Percentiles rank a stretch among this genome's conserved stretches.
Evolutionary conservation across 2,888 invertebrate species (phyloP).

Genomic region (Lucinisca nassula): DNA sequence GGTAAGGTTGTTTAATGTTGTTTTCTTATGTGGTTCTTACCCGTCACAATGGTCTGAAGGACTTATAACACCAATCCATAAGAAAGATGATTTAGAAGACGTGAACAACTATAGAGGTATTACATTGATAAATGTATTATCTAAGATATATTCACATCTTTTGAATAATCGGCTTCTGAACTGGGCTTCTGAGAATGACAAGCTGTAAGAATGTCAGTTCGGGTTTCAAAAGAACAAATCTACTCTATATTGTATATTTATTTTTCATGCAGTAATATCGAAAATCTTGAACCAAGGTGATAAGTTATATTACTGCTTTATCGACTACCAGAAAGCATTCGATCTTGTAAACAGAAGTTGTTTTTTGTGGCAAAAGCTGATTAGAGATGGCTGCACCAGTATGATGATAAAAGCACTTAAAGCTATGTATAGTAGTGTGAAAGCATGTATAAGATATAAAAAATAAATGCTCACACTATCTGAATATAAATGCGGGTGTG

Average conservation of each 20-base stretch:
- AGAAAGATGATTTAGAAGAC: neutral
- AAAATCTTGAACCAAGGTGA: neutral
- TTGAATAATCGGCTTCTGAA: neutral
- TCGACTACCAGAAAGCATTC: neutral
- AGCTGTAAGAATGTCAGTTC: neutral
- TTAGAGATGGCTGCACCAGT: neutral
- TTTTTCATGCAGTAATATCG: neutral
- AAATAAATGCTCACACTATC: neutral
- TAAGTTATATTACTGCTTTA: constrained; percentile 1
- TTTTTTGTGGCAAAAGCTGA: constrained; percentile 19
- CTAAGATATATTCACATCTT: neutral
- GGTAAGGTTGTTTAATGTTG: neutral
- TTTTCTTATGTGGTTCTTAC: neutral
- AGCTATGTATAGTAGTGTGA: constrained; percentile 12
- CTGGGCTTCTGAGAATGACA: neutral
- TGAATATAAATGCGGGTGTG: neutral
- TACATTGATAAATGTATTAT: neutral
- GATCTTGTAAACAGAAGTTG: neutral
- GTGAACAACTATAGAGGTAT: neutral
- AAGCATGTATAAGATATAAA: neutral
- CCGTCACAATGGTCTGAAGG: neutral
- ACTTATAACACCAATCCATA: neutral
- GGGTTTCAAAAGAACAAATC: constrained; percentile 8
- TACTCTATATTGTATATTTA: constrained; percentile 17
- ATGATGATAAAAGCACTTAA: neutral